Evolutionary conservation across 2,888 invertebrate genomes (phyloP).

Genomic region (Eupithecia exiguata): DNA sequence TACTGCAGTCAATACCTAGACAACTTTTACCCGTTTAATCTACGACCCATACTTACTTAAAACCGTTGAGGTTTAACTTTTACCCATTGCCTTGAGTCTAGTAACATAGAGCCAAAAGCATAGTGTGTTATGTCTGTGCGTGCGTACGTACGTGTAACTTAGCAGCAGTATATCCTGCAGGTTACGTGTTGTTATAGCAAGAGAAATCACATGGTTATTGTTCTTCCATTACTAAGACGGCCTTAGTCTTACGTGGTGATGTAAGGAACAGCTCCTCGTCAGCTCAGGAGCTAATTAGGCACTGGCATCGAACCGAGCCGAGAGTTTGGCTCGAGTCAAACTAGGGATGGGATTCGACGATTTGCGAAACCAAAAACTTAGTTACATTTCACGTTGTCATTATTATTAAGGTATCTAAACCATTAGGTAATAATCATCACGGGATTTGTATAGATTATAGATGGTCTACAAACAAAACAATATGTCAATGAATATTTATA

Average conservation of each 20-base stretch:
- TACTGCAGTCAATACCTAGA: too few species aligned
- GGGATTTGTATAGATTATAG: too few species aligned
- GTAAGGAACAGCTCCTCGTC: neutral
- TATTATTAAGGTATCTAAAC: too few species aligned
- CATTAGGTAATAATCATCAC: too few species aligned
- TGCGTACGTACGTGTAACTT: neutral
- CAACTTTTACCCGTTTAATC: too few species aligned
- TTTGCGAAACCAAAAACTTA: neutral
- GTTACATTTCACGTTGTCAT: too few species aligned
- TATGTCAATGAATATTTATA: too few species aligned
- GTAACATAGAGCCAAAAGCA: neutral
- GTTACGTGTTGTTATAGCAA: neutral
- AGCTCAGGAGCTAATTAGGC: slow-evolving; percentile 41
- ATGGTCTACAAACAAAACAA: too few species aligned
- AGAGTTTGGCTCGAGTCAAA: slow-evolving; percentile 35
- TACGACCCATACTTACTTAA: too few species aligned
- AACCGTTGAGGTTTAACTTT: too few species aligned
- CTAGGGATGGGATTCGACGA: slow-evolving; percentile 16
- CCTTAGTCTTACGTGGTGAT: neutral
- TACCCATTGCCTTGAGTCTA: neutral
- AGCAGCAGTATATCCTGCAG: neutral
- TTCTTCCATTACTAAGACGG: neutral
- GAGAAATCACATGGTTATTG: neutral
- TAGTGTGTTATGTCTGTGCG: neutral
- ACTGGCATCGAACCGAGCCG: slow-evolving; percentile 38